Evolutionary conservation across 1,140 invertebrate species (phyloP), one percentile per base, ranked within the genome.

Genomic region (Saccostrea echinata): DNA sequence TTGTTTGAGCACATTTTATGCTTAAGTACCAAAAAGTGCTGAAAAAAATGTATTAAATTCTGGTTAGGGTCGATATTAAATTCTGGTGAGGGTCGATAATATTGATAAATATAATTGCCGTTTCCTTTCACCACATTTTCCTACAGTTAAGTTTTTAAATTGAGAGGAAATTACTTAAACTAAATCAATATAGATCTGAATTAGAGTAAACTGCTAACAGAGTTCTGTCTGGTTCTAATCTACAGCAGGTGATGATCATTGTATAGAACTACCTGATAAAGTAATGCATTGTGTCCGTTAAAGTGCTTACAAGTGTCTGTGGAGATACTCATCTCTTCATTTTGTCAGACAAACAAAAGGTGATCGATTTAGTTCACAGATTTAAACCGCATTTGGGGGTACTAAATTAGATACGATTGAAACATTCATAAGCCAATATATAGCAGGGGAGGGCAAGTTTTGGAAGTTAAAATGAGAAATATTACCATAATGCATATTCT

Each of bases 281-380:
- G 81, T 35, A 43, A 35, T 84, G 53, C 71, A 33, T 30, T 61
- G 43, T 43, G 81, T 68, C 27, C 12, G 27, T 27, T 43, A 68
- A 57, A 84, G 55, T 16, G 76, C 35, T 30, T 33, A 57, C n/a
- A 35, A 64, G 35, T 68, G n/a, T 33, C 21, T 35, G n/a, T 33
- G 30, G 3, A 16, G 33, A 35, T 30, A 30, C n/a, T 18, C 33
- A 61, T 35, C 43, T 83, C 52, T 53, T 83, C 6, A 51, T 83
- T 83, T 83, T 83, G 52, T 55, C 43, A 83, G n/a, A 16, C 68
- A 76, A 3, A 76, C 24, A 76, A 76, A 76, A 76, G 68, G 68
- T 33, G 24, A 76, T 76, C 68, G 30, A 76, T 76, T 13, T 76
- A 76, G 68, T 76, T 76, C 68, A 76, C 68, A 76, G 68, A 76